phyloP scores from a whole-genome alignment of 2,888 invertebrate species.

The Drosophila peninsularis region DNA sequence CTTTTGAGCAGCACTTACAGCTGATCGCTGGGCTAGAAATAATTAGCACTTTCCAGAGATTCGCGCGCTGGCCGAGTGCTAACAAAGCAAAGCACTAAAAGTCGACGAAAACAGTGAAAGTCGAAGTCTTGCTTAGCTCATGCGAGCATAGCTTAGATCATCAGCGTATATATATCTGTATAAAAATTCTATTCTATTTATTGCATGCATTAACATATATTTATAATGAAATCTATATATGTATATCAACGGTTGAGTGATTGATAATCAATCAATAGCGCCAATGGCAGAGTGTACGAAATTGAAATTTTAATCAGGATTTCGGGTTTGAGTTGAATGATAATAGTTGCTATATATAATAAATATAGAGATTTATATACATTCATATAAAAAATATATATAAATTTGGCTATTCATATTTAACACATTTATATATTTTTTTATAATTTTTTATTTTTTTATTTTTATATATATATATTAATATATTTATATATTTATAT shows the following conservation, averaged over 20 bases:
- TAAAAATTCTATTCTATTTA: neutral
- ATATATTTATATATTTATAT: neutral
- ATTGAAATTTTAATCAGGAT: neutral
- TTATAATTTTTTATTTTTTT: too few species aligned
- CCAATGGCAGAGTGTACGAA: neutral
- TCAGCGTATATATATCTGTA: neutral
- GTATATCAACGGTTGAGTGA: neutral
- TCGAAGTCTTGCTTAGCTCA: neutral
- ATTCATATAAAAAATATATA: too few species aligned
- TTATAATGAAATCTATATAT: neutral
- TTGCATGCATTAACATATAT: neutral
- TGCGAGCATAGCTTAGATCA: neutral
- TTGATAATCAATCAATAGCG: neutral
- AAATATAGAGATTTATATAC: neutral
- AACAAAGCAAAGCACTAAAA: constrained; percentile 1
- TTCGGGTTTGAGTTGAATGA: neutral
- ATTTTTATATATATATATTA: too few species aligned
- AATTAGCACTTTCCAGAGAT: constrained; percentile 1
- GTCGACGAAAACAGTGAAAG: constrained; percentile 11
- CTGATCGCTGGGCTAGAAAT: neutral
- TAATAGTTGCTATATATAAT: neutral
- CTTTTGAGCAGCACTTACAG: neutral
- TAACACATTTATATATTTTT: too few species aligned
- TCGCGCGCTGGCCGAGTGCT: neutral
- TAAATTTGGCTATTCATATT: too few species aligned